A percentile compares a stretch with the other conserved stretches of the same genome.
These are phyloP conservation scores for Phalloptychus januarius DNA, from an alignment of 2,797 vertebrate species.

Conservation along the genomic window DNA sequence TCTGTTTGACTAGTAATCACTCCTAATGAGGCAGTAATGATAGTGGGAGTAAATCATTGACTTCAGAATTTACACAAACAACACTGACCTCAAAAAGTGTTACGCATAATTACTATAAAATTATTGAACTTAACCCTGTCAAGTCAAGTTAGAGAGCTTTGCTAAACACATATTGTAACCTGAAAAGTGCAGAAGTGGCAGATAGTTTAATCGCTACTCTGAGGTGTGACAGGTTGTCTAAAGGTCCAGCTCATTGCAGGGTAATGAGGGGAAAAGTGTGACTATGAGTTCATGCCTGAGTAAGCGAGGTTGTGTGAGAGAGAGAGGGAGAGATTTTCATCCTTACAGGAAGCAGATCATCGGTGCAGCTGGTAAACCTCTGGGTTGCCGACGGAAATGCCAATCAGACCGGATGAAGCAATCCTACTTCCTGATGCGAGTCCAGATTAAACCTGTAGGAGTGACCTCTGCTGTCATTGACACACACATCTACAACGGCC, in stretches of 20 bases:
- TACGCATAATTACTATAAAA: constrained; percentile 12
- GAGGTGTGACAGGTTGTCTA: constrained; percentile 43
- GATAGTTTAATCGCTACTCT: constrained; percentile 33
- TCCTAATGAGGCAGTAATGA: constrained; percentile 1
- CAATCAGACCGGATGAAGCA: constrained; percentile 67
- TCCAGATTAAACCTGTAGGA: constrained; percentile 75
- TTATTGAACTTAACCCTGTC: constrained; percentile 21
- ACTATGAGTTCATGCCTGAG: constrained; percentile 7
- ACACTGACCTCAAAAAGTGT: constrained; percentile 14
- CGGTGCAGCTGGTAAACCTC: constrained; percentile 78
- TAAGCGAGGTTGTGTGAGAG: constrained; percentile 9
- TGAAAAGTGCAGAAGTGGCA: constrained; percentile 30
- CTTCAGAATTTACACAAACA: constrained; percentile 2
- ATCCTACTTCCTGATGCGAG: constrained; percentile 71
- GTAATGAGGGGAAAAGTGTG: constrained; percentile 52
- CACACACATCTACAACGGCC: constrained; percentile 1
- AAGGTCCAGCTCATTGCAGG: constrained; percentile 43
- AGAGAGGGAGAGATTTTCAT: constrained; percentile 25
- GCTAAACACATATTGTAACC: constrained; percentile 28
- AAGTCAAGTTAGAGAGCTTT: constrained; percentile 13
- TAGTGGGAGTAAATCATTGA: constrained; percentile 1
- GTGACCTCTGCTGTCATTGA: constrained; percentile 76
- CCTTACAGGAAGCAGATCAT: constrained; percentile 60
- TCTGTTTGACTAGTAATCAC: neutral
- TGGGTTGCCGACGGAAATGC: constrained; percentile 69